Evolutionary conservation across 92 coral and sea anemone genomes (phyloP).

Genomic region (Palythoa grandiflora): DNA sequence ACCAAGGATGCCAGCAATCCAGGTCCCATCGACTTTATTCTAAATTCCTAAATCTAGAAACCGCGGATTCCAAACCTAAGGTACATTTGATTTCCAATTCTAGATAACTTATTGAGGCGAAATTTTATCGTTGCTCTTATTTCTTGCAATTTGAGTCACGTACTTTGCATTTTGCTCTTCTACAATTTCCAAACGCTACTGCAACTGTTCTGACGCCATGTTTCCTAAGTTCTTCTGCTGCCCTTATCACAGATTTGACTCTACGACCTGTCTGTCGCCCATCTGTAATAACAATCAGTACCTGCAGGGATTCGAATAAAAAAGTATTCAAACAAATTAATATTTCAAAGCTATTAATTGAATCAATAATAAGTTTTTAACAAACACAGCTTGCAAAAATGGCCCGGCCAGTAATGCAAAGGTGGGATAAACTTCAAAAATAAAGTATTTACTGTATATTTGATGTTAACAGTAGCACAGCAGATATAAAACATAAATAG

Average conservation of each 20-base stretch:
- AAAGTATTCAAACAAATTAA: neutral
- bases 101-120: neutral
- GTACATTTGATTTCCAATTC: neutral
- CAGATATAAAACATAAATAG: too few species aligned
- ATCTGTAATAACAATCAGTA: neutral
- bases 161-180: conserved; percentile 11
- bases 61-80: neutral
- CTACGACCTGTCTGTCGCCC: conserved; percentile 4
- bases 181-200: neutral
- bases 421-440: too few species aligned
- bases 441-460: too few species aligned
- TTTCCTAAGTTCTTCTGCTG: neutral
- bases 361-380: neutral
- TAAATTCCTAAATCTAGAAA: neutral
- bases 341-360: neutral
- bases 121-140: neutral
- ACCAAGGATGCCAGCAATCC: neutral
- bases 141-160: neutral
- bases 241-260: neutral
- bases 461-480: too few species aligned
- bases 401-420: too few species aligned
- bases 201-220: conserved; percentile 5
- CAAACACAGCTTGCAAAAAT: neutral
- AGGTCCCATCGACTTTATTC: neutral
- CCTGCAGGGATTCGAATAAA: neutral